Conservation (phyloP, 2,888 invertebrate species). For the Eugnorisma glareosa region DNA sequence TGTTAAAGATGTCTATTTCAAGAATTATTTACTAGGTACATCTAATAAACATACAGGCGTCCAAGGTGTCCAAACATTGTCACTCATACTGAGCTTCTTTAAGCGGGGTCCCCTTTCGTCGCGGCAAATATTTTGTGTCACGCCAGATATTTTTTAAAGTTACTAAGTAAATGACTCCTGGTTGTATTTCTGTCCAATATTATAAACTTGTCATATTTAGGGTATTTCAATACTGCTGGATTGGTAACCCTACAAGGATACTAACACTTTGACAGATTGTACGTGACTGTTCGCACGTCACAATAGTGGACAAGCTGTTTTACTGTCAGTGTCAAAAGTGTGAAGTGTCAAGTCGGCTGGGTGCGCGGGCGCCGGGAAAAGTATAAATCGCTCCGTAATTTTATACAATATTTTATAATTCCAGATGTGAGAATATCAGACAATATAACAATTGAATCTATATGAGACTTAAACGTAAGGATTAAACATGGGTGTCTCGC, state of each 20-base stretch:
- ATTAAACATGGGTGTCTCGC: slow-evolving; percentile 73
- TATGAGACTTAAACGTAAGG: neutral
- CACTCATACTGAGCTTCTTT: neutral
- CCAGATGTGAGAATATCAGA: slow-evolving; percentile 16
- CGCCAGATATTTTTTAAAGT: neutral
- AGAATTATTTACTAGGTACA: neutral
- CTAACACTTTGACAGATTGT: slow-evolving; percentile 3
- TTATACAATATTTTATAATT: neutral
- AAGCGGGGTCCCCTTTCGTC: neutral
- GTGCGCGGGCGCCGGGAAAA: slow-evolving; percentile 63
- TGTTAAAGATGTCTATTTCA: neutral
- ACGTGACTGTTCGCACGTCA: slow-evolving; percentile 26
- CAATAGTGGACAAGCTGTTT: neutral
- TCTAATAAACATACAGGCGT: neutral
- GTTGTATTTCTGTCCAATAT: neutral
- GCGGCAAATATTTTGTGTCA: neutral
- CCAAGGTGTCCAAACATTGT: neutral
- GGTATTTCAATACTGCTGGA: neutral
- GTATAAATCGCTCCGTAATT: slow-evolving; percentile 27
- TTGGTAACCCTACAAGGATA: slow-evolving; percentile 10
- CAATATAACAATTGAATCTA: neutral
- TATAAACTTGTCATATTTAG: neutral
- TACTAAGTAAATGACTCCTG: neutral
- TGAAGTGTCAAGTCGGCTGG: slow-evolving; percentile 11
- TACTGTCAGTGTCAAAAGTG: slow-evolving; percentile 42